Conservation (phyloP, 2,797 vertebrate genomes). For the Diplodus puntazzo region DNA sequence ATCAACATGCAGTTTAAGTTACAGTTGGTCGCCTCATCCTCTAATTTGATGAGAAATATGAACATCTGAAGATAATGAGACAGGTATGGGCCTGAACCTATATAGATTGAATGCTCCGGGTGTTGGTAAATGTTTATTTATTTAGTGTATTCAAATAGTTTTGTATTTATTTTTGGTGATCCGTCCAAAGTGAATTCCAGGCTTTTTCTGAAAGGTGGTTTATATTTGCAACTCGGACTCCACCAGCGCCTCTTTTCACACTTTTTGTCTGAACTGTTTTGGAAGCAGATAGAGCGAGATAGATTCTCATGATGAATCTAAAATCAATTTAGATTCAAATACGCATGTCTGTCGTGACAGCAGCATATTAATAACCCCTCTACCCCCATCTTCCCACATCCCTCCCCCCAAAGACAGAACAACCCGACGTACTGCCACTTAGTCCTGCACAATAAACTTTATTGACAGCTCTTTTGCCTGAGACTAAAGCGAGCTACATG, state of each 20-base stretch:
- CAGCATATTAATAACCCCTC: constrained; percentile 91
- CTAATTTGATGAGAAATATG: constrained; percentile 3
- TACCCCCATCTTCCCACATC: constrained; percentile 55
- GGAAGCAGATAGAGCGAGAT: constrained; percentile 85
- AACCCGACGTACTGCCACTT: constrained; percentile 57
- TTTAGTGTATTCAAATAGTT: not conserved
- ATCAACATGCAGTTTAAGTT: constrained; percentile 29
- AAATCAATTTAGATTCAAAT: constrained; percentile 95
- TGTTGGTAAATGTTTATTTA: not conserved
- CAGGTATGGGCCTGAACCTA: not conserved
- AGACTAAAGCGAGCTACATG: constrained; percentile 22
- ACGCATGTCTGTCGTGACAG: constrained; percentile 89
- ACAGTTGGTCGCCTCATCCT: constrained; percentile 6
- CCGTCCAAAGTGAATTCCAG: not conserved
- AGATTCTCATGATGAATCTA: constrained; percentile 89
- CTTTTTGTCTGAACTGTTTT: constrained; percentile 62
- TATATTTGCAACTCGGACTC: constrained; percentile 8
- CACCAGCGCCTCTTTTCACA: not conserved
- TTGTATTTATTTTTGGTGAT: not conserved
- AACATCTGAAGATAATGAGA: not conserved
- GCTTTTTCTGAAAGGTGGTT: constrained; percentile 4
- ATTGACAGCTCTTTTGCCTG: constrained; percentile 58
- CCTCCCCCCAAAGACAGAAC: constrained; percentile 37
- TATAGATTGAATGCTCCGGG: no score
- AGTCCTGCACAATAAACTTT: constrained; percentile 68